Evolutionary conservation across 2,888 invertebrate species (phyloP).

Genomic region (Sinhomidia bicolor): DNA sequence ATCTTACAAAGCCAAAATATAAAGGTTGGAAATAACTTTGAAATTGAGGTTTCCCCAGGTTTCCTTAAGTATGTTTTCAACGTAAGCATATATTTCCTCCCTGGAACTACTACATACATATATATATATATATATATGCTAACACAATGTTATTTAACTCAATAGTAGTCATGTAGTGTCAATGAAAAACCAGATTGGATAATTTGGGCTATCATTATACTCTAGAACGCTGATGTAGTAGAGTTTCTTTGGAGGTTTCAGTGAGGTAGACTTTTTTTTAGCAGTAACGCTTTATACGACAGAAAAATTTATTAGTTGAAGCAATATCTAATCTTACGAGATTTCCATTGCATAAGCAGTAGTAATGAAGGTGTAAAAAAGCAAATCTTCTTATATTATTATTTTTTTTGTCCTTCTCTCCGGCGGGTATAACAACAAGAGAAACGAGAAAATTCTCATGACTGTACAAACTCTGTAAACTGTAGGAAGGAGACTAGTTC

Average conservation of each 20-base stretch:
- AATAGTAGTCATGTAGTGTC: background rate
- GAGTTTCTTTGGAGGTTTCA: no score
- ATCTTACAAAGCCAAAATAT: background rate
- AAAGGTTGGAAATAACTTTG: no score
- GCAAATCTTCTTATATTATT: background rate
- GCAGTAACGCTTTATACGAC: conserved; percentile 27
- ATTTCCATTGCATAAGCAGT: conserved; percentile 34
- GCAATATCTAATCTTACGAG: conserved; percentile 47
- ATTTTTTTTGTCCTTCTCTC: background rate
- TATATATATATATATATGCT: background rate
- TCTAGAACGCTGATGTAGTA: background rate
- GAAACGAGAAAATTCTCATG: background rate
- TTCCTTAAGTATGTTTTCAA: no score
- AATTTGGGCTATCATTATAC: background rate
- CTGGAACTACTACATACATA: no score
- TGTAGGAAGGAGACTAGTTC: background rate
- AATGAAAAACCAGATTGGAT: background rate
- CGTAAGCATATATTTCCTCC: background rate
- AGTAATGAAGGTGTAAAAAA: conserved; percentile 35
- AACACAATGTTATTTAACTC: background rate
- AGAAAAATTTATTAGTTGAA: conserved; percentile 57
- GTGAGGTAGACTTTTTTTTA: background rate
- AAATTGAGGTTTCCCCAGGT: no score
- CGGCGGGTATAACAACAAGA: background rate
- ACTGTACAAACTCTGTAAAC: background rate